Evolutionary conservation across 2,797 vertebrate genomes (phyloP).

Genomic region (Linurgus olivaceus): DNA sequence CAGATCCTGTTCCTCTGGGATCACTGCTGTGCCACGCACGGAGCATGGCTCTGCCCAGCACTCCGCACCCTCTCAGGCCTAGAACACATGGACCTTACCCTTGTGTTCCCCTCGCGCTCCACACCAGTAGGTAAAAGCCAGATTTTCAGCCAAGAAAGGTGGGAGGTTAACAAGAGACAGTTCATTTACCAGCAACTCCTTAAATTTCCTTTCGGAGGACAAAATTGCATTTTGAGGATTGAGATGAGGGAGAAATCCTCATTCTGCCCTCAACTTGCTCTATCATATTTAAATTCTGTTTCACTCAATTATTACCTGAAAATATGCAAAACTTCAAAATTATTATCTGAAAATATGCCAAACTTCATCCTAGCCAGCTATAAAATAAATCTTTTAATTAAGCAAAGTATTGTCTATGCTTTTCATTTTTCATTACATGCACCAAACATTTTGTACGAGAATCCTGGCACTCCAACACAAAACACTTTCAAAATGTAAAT

Average conservation of each 20-base stretch:
- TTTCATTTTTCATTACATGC: not conserved
- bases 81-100: not conserved
- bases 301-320: not conserved
- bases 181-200: not conserved
- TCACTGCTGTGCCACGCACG: not conserved
- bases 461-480: not conserved
- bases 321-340: not conserved
- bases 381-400: not conserved
- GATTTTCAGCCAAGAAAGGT: not conserved
- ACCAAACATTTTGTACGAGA: not conserved
- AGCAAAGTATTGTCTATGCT: not conserved
- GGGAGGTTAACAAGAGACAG: not conserved
- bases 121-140: not conserved
- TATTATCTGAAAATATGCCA: not conserved
- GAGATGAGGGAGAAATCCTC: not conserved
- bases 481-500: slow-evolving; percentile 30
- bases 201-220: not conserved
- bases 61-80: not conserved
- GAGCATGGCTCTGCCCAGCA: not conserved
- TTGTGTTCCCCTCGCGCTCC: not conserved
- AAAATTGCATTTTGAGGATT: not conserved
- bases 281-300: not conserved
- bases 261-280: not conserved
- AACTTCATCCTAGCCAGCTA: not conserved
- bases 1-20: not conserved